Conservation (phyloP, 1,140 invertebrate species). For the Drosophila teissieri region DNA sequence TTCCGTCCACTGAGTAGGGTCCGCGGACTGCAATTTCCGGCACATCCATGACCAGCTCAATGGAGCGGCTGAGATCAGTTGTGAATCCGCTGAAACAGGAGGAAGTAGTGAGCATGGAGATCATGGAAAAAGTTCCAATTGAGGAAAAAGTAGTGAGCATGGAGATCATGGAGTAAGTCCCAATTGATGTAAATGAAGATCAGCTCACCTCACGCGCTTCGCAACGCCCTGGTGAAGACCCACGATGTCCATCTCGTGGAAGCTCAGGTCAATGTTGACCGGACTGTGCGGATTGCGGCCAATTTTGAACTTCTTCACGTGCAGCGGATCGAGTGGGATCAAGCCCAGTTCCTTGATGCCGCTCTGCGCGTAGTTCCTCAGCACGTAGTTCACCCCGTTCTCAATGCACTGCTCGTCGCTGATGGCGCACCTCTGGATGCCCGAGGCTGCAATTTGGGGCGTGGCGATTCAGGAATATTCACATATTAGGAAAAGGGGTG, state of each 20-base stretch:
- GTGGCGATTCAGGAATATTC: background rate
- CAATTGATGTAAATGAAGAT: background rate
- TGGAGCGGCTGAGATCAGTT: constrained; percentile 28
- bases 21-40: constrained; percentile 80
- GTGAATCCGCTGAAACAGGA: constrained; percentile 52
- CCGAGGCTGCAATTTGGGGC: constrained; percentile 31
- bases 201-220: constrained; percentile 50
- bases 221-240: constrained; percentile 70
- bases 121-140: too few relatives aligned
- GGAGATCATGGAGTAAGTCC: too few relatives aligned
- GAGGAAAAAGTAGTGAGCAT: too few relatives aligned
- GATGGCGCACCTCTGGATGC: constrained; percentile 48
- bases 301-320: constrained; percentile 63
- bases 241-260: constrained; percentile 79
- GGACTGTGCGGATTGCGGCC: constrained; percentile 64
- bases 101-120: too few relatives aligned
- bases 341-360: constrained; percentile 60
- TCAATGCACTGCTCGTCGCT: constrained; percentile 53
- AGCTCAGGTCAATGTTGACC: constrained; percentile 71
- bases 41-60: constrained; percentile 41
- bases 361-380: constrained; percentile 42
- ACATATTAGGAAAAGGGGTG: background rate
- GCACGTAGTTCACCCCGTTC: constrained; percentile 50
- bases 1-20: constrained; percentile 85
- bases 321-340: constrained; percentile 64